These are phyloP conservation scores for Ferdinandea cuprea DNA, from an alignment of 2,888 invertebrate species.

Conservation along the genomic window DNA sequence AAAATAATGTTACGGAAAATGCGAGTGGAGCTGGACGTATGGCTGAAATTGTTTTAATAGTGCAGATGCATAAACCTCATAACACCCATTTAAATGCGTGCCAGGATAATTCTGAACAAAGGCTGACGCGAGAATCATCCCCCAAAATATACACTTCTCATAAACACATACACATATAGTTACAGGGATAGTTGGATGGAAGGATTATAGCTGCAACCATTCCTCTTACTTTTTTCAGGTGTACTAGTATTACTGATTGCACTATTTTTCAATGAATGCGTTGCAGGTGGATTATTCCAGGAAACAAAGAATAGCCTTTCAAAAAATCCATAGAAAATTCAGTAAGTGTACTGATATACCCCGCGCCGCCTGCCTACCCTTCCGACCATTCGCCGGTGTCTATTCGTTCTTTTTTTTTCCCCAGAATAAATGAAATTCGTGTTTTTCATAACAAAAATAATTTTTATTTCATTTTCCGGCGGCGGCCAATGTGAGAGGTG, in stretches of 20 bases:
- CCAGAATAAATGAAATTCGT: conserved; percentile 63
- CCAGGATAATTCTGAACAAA: conserved; percentile 62
- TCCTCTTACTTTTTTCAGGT: neutral
- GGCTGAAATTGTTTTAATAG: conserved; percentile 64
- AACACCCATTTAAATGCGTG: conserved; percentile 55
- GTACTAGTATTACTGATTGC: conserved; percentile 1
- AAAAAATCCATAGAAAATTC: conserved; percentile 61
- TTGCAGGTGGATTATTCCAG: conserved; percentile 13
- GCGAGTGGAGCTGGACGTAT: conserved; percentile 15
- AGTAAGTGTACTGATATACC: conserved; percentile 16
- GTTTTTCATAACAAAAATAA: conserved; percentile 45
- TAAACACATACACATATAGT: conserved; percentile 56
- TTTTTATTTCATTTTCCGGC: conserved; percentile 49
- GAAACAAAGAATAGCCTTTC: conserved; percentile 24
- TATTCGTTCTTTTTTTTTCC: neutral
- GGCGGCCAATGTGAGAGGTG: conserved; percentile 41
- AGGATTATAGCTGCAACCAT: conserved; percentile 24
- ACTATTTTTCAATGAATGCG: conserved; percentile 23
- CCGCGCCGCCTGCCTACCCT: neutral
- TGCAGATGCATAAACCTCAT: conserved; percentile 60
- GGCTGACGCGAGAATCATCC: conserved; percentile 55
- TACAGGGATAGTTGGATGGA: conserved; percentile 5
- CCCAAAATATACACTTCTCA: conserved; percentile 31
- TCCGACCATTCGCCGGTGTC: neutral
- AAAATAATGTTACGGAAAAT: conserved; percentile 58